A percentile compares a stretch with the other conserved stretches of the same genome.
phyloP scores from a whole-genome alignment of 2,113 vertebrate species.

The Lutjanus erythropterus region DNA sequence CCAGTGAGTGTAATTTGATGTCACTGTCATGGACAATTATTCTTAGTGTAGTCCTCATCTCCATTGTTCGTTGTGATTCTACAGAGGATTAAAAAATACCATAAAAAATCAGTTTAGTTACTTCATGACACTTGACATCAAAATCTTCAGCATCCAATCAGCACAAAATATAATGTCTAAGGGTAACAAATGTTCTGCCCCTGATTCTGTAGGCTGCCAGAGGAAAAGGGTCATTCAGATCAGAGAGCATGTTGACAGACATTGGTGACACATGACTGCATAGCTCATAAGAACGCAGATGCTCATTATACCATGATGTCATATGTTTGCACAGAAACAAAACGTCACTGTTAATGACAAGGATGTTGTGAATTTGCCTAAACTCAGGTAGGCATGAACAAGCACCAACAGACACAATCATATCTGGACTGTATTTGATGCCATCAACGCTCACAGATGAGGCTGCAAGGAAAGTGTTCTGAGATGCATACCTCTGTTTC shows the following conservation, averaged over 20 bases:
- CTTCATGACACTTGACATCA: slow-evolving; percentile 8
- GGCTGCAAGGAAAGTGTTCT: too few relatives aligned
- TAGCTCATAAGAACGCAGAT: slow-evolving; percentile 10
- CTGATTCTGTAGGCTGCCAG: neutral
- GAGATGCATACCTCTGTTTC: too few relatives aligned
- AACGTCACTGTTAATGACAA: neutral
- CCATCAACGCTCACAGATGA: too few relatives aligned
- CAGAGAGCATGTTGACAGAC: slow-evolving; percentile 2
- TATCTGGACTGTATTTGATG: slow-evolving; percentile 8
- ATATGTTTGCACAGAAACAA: slow-evolving; percentile 6
- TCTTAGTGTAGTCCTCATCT: neutral
- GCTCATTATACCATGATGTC: slow-evolving; percentile 17
- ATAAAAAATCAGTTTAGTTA: neutral
- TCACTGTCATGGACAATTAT: slow-evolving; percentile 1
- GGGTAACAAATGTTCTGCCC: neutral
- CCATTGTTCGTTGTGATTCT: neutral
- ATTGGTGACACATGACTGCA: neutral
- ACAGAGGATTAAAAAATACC: neutral
- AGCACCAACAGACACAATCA: slow-evolving; percentile 15
- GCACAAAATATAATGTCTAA: slow-evolving; percentile 1
- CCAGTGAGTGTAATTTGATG: neutral
- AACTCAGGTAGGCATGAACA: slow-evolving; percentile 9
- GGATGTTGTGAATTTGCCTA: slow-evolving; percentile 9
- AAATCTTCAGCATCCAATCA: neutral
- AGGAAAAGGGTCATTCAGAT: slow-evolving; percentile 15